Evolutionary conservation across 2,888 invertebrate species (phyloP).

Genomic region (Scotopteryx bipunctaria): DNA sequence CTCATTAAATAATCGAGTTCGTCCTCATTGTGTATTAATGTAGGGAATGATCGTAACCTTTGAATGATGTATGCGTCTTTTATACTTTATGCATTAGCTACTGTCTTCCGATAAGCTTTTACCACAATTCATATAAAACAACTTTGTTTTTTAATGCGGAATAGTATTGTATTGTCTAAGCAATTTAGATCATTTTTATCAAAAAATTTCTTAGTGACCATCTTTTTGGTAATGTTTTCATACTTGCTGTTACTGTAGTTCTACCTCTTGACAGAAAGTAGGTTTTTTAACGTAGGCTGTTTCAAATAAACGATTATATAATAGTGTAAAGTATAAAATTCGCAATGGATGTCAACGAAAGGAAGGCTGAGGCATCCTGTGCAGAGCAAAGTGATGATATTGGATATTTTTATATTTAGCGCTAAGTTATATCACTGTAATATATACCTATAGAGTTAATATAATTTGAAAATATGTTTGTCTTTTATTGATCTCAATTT

Average conservation of each 20-base stretch:
- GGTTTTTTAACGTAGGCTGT: no score
- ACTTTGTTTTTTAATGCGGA: no score
- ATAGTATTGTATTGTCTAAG: no score
- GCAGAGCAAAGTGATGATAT: conserved; percentile 58
- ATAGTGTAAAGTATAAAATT: conserved; percentile 34
- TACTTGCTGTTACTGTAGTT: no score
- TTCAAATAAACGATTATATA: no score
- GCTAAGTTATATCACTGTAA: conserved; percentile 75
- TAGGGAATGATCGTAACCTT: conserved; percentile 20
- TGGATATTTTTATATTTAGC: conserved; percentile 80
- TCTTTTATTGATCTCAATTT: conserved; percentile 35
- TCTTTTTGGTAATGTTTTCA: no score
- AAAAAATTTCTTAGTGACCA: no score
- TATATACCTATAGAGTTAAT: conserved; percentile 69
- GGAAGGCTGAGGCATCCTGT: conserved; percentile 49
- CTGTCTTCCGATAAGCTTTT: neutral
- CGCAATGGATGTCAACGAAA: conserved; percentile 41
- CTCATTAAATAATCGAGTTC: conserved; percentile 56
- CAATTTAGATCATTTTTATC: no score
- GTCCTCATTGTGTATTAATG: conserved; percentile 53
- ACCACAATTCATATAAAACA: no score
- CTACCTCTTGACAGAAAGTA: no score
- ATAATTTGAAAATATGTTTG: conserved; percentile 52
- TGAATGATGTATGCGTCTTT: conserved; percentile 23
- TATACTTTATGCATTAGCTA: conserved; percentile 29